A percentile compares a stretch with the other conserved stretches of the same genome.
These are phyloP conservation scores for Malurus splendens DNA, from an alignment of 2,797 vertebrate species.

Conservation along the genomic window DNA sequence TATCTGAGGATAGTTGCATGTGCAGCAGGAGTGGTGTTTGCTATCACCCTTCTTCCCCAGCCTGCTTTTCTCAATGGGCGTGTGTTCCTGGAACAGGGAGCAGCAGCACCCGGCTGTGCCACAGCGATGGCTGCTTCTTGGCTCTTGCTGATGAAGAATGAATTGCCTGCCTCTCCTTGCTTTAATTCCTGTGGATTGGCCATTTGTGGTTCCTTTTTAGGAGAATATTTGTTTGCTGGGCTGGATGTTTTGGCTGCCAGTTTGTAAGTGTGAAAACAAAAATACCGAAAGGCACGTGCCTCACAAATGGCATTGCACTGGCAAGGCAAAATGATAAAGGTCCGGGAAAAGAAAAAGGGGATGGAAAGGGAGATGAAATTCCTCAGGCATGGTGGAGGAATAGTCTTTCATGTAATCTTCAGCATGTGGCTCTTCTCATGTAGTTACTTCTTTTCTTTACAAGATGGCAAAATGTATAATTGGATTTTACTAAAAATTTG, in stretches of 20 bases:
- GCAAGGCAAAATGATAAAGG: not conserved
- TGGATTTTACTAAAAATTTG: not conserved
- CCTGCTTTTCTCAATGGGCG: not conserved
- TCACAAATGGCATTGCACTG: rapidly evolving
- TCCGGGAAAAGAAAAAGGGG: not conserved
- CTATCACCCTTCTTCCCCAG: not conserved
- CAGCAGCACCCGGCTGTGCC: rapidly evolving
- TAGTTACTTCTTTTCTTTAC: not conserved
- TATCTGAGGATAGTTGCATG: rapidly evolving
- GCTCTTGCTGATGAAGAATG: not conserved
- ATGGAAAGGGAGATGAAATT: not conserved
- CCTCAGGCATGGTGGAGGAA: not conserved
- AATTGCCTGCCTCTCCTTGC: not conserved
- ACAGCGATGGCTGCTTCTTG: not conserved
- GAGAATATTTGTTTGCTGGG: not conserved
- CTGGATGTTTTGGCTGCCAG: not conserved
- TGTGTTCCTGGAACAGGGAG: not conserved
- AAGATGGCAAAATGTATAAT: not conserved
- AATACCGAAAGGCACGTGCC: not conserved
- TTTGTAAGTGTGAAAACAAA: not conserved
- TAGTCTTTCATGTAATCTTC: not conserved
- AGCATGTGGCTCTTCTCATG: not conserved
- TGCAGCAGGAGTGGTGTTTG: not conserved
- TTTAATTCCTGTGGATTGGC: not conserved
- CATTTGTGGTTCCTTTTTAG: not conserved